Base-by-base conservation (phyloP, 2,888 invertebrate species). In the Thera obeliscata region DNA sequence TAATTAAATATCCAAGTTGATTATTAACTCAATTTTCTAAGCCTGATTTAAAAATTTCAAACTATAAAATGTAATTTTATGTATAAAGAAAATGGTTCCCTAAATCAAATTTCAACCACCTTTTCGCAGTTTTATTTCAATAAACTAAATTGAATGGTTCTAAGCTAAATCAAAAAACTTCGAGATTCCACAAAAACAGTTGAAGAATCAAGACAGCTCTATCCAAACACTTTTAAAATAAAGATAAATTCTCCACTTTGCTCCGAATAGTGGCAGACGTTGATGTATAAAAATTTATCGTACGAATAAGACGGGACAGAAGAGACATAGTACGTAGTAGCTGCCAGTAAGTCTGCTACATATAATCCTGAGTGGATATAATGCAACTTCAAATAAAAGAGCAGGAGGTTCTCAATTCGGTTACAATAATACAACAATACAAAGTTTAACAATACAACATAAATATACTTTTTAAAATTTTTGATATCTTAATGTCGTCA, bases 201-300 rank as follows among this genome's bases (percentile, higher is more conserved):
- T 33, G 11, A 22, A 41, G 54, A 33, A 61, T 52, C 55, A n/a
- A 48, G 43, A 57, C 8, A 33, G 38, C 57, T 67, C 48, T 61
- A 52, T 59, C 36, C 48, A 59, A 58, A 62, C 41, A 33, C 35
- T 56, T 61, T 61, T 57, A 56, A 60, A 64, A 68, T 68, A 61
- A 54, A 64, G 68, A 68, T 64, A 49, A 64, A 61, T 64, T 61
- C 4, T 54, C 50, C 60, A 12, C 57, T 58, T 41, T 59, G 36
- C 48, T 64, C 64, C 38, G 36, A 12, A 46, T 56, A 61, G 64
- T 57, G 59, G 56, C 59, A 57, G 68, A 73, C 66, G 69, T 60
- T 69, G 66, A 69, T 66, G 59, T 69, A 73, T 73, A 71, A 73
- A 71, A 73, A 71, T 71, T 67, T 73, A 73, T 73, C 69, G 67